These are phyloP conservation scores for Phasia obesa DNA, from an alignment of 2,888 invertebrate species.

Conservation along the genomic window DNA sequence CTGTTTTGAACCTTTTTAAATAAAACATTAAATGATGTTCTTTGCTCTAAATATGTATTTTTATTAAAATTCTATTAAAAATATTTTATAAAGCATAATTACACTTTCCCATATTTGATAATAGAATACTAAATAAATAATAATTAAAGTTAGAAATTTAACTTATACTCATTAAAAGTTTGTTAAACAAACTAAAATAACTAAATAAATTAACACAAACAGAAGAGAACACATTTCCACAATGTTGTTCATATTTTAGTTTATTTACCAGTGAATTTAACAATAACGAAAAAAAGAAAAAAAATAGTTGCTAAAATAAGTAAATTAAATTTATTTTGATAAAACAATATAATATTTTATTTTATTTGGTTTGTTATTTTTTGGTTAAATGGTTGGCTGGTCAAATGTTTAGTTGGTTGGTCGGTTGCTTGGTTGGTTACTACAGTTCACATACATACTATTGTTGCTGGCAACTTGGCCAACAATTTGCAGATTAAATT, in stretches of 20 bases:
- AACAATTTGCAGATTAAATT: constrained; percentile 24
- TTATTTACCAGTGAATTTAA: neutral
- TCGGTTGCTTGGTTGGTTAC: neutral
- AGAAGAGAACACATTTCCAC: neutral
- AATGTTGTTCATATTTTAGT: neutral
- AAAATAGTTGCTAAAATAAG: neutral
- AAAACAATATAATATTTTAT: constrained; percentile 33
- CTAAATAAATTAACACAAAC: constrained; percentile 4
- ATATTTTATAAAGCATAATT: no score
- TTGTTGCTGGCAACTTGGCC: constrained; percentile 9
- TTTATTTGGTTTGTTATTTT: no score
- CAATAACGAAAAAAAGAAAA: neutral
- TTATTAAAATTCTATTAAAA: no score
- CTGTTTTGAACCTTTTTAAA: no score
- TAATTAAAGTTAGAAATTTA: constrained; percentile 24
- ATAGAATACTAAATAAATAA: constrained; percentile 46
- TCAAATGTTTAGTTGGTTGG: neutral
- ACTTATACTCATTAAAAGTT: constrained; percentile 54
- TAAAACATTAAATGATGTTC: no score
- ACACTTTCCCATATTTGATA: no score
- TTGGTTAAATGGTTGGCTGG: constrained; percentile 25
- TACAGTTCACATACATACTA: neutral
- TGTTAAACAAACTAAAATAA: constrained; percentile 24
- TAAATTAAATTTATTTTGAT: constrained; percentile 17
- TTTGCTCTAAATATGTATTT: no score